phyloP scores from a whole-genome alignment of 2,888 invertebrate species.

The Pseudanteris insignis region DNA sequence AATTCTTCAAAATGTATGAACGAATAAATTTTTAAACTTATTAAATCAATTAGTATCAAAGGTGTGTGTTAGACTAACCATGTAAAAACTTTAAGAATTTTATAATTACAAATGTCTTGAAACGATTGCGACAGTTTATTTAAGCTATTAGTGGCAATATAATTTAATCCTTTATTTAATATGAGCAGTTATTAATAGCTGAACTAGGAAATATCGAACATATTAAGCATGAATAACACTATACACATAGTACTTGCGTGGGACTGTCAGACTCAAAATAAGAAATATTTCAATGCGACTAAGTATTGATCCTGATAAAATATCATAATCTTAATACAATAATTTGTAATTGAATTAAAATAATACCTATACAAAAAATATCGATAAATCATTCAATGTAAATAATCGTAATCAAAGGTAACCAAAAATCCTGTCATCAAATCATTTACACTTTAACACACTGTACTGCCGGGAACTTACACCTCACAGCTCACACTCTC shows the following conservation, averaged over 20 bases:
- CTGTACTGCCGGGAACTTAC: neutral
- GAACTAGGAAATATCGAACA: constrained; percentile 29
- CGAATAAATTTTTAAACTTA: no score
- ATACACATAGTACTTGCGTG: constrained; percentile 6
- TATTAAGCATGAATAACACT: constrained; percentile 11
- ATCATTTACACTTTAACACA: constrained; percentile 1
- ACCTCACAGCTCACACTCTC: no score
- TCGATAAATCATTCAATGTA: neutral
- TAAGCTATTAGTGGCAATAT: constrained; percentile 7
- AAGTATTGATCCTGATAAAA: no score
- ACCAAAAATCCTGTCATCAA: constrained; percentile 13
- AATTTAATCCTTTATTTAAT: constrained; percentile 28
- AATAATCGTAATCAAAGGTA: constrained; percentile 6
- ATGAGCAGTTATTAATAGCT: constrained; percentile 38
- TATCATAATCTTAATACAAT: no score
- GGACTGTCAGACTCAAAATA: constrained; percentile 5
- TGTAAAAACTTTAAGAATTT: constrained; percentile 8
- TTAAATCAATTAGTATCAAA: constrained; percentile 1
- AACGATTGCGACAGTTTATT: neutral
- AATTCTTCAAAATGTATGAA: no score
- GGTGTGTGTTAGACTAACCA: neutral
- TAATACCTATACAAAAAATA: neutral
- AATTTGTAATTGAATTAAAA: neutral
- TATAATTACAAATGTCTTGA: neutral
- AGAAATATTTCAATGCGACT: no score